A percentile compares a stretch with the other conserved stretches of the same genome.
These are phyloP conservation scores for Neuroscelio doddi DNA, from an alignment of 2,888 invertebrate genomes.

Conservation along the genomic window DNA sequence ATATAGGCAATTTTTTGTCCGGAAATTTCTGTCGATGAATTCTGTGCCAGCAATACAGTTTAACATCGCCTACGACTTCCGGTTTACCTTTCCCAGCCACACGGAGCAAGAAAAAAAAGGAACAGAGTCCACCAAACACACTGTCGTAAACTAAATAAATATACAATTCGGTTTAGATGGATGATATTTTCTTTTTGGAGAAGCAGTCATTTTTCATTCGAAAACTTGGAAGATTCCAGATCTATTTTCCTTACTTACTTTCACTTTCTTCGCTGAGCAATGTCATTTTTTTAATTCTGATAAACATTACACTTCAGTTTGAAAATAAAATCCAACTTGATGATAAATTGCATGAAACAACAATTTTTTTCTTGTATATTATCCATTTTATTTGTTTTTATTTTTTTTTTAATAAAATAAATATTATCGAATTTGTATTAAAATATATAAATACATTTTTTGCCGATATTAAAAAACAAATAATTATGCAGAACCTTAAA, in stretches of 20 bases:
- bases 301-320: too few species aligned
- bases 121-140: neutral
- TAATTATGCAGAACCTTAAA: too few species aligned
- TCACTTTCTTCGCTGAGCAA: too few species aligned
- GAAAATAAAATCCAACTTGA: too few species aligned
- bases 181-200: neutral
- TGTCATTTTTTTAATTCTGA: too few species aligned
- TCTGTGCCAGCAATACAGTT: conserved; percentile 32
- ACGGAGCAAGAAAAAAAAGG: neutral
- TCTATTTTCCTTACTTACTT: neutral
- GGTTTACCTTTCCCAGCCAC: conserved; percentile 24
- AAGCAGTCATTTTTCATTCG: neutral
- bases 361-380: too few species aligned
- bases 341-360: conserved; percentile 1
- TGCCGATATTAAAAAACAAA: too few species aligned
- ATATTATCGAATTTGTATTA: too few species aligned
- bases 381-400: too few species aligned
- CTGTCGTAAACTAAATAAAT: neutral
- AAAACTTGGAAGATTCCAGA: neutral
- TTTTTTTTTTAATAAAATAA: too few species aligned
- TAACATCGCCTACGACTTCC: conserved; percentile 35
- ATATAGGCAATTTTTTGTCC: conserved; percentile 13
- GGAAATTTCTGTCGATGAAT: conserved; percentile 34
- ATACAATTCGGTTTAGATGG: neutral
- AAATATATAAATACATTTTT: too few species aligned